Conservation (phyloP, 1,140 invertebrate genomes). For the Bicyclus anynana region DNA sequence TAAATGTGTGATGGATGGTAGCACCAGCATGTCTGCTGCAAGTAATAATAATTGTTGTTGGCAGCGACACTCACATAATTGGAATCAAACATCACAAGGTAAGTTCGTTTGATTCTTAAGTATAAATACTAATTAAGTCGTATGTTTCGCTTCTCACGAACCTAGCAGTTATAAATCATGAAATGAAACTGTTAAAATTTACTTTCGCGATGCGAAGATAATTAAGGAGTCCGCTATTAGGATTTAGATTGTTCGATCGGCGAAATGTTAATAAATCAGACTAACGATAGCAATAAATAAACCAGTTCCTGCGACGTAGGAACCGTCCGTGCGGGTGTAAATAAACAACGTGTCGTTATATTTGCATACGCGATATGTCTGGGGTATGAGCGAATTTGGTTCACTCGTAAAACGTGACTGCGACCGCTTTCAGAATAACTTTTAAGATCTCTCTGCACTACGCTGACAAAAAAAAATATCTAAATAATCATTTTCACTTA, state of each 20-base stretch:
- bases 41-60: no score
- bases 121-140: not conserved
- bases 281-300: constrained; percentile 36
- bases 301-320: constrained; percentile 32
- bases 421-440: constrained; percentile 33
- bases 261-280: constrained; percentile 43
- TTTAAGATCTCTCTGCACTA: not conserved
- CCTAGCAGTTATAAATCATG: not conserved
- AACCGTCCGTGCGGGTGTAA: constrained; percentile 35
- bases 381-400: constrained; percentile 49
- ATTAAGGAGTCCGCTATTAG: constrained; percentile 18
- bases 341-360: constrained; percentile 61
- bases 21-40: no score
- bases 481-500: no score
- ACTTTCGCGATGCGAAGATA: constrained; percentile 8
- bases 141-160: not conserved
- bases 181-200: constrained; percentile 10
- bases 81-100: no score
- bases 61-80: no score
- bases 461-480: not conserved
- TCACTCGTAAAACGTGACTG: constrained; percentile 47
- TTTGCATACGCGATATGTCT: constrained; percentile 63
- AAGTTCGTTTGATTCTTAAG: no score
- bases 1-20: no score
- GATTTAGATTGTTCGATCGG: constrained; percentile 22